Conservation (phyloP, 1,140 invertebrate genomes). For the Polypedilum vanderplanki region DNA sequence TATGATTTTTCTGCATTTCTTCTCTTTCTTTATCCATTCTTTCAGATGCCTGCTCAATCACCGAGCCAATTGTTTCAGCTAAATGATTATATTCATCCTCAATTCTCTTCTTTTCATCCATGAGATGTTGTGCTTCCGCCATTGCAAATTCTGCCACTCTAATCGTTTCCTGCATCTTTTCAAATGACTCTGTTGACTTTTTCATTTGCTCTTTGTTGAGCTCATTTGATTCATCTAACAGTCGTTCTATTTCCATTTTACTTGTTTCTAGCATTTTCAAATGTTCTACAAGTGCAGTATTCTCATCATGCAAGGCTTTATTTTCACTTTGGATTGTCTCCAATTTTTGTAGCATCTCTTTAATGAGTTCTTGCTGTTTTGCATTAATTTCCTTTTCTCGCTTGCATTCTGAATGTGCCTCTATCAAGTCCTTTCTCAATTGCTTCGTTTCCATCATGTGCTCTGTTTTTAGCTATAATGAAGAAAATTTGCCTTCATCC, state of each 20-base stretch:
- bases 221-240: constrained; percentile 2
- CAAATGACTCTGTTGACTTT: background rate
- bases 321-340: background rate
- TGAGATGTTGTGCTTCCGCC: background rate
- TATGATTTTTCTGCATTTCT: background rate
- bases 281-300: background rate
- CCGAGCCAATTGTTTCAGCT: background rate
- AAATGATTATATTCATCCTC: constrained; percentile 1
- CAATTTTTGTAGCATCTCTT: background rate
- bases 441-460: background rate
- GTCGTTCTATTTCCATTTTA: background rate
- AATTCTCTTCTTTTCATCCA: background rate
- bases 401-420: background rate
- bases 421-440: background rate
- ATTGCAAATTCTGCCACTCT: background rate
- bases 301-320: background rate
- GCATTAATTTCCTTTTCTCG: background rate
- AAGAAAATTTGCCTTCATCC: background rate
- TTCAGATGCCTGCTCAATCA: background rate
- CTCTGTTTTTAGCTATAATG: background rate
- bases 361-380: background rate
- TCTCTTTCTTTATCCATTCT: background rate
- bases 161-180: constrained; percentile 20
- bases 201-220: constrained; percentile 20
- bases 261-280: background rate